Conservation (phyloP, 2,113 vertebrate genomes). For the Crotalus tigris region DNA sequence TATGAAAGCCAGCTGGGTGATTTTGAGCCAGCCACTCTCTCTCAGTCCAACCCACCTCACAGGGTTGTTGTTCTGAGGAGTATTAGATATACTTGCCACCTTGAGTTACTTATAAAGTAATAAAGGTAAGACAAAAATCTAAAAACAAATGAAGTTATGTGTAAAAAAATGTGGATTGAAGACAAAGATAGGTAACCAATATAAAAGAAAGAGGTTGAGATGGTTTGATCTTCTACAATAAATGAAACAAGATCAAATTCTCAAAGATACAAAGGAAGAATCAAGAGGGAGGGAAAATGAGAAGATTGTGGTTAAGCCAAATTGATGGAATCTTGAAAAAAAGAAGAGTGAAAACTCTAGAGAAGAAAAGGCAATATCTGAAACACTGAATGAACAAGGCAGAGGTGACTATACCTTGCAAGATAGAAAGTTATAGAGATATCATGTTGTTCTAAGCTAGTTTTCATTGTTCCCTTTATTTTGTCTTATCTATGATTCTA, state of each 20-base stretch:
- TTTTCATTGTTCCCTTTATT: neutral
- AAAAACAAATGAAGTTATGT: neutral
- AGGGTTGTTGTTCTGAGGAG: neutral
- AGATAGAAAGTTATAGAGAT: neutral
- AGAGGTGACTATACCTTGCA: neutral
- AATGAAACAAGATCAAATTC: neutral
- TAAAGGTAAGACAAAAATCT: neutral
- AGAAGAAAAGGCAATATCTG: neutral
- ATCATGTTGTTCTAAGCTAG: neutral
- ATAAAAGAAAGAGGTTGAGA: neutral
- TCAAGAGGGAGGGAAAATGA: neutral
- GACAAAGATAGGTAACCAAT: neutral
- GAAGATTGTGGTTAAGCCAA: neutral
- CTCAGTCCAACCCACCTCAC: neutral
- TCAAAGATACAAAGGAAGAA: neutral
- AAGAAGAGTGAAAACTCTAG: neutral
- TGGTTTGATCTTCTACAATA: neutral
- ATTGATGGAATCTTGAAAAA: neutral
- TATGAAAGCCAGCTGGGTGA: neutral
- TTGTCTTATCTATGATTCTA: neutral
- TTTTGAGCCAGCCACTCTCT: neutral
- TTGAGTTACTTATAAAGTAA: neutral
- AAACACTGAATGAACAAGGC: neutral
- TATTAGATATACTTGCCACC: neutral
- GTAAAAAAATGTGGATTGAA: neutral